A percentile compares a stretch with the other conserved stretches of the same genome.
These are phyloP conservation scores for Folsomia candida DNA, from an alignment of 2,888 invertebrate genomes.

Conservation along the genomic window DNA sequence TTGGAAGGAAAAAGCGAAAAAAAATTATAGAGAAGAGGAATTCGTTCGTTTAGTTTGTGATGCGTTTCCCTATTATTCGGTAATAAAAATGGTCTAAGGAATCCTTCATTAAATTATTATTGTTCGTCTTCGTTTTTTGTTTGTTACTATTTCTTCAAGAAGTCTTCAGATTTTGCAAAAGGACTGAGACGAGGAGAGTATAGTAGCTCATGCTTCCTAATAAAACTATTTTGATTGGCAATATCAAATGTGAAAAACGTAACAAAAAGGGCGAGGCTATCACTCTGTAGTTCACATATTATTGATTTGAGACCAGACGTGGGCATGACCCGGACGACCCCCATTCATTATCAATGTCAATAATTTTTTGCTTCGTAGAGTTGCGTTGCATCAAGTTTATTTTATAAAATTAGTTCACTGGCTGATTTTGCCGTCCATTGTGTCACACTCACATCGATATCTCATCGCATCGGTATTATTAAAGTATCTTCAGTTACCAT, in stretches of 20 bases:
- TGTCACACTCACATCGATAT: conserved; percentile 18
- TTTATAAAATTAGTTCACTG: conserved; percentile 2
- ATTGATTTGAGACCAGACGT: background rate
- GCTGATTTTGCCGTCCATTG: conserved; percentile 29
- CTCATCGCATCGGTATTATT: background rate
- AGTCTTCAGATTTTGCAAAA: background rate
- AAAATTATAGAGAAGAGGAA: no score
- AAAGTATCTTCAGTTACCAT: background rate
- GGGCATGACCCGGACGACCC: background rate
- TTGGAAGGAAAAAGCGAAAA: no score
- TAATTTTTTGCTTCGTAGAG: no score
- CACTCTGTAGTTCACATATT: background rate
- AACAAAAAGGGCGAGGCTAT: background rate
- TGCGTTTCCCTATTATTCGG: no score
- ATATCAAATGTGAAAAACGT: background rate
- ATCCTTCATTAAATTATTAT: no score
- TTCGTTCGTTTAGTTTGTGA: no score
- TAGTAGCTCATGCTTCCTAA: background rate
- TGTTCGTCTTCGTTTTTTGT: background rate
- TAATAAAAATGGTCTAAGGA: no score
- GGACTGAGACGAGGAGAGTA: background rate
- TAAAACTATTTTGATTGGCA: background rate
- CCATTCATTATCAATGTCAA: background rate
- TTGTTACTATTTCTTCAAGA: background rate
- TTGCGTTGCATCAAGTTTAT: background rate